phyloP scores from a whole-genome alignment of 2,797 vertebrate species.

The Myripristis murdjan region DNA sequence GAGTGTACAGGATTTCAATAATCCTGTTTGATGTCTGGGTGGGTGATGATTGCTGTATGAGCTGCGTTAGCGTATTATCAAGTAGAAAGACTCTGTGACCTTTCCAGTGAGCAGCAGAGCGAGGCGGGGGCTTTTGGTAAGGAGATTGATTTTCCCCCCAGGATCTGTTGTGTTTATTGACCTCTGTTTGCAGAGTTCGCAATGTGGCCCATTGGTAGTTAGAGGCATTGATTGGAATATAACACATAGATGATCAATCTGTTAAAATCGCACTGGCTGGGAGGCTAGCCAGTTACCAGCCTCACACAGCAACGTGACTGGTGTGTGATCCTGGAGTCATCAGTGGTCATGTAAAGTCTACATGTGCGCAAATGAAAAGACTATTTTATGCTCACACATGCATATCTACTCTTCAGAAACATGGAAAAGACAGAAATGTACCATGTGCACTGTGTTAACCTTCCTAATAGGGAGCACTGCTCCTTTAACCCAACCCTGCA shows the following conservation, averaged over 20 bases:
- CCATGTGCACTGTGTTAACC: slow-evolving; percentile 34
- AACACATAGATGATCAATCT: slow-evolving; percentile 75
- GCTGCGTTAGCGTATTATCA: slow-evolving; percentile 62
- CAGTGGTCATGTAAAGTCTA: not conserved
- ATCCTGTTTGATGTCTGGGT: slow-evolving; percentile 55
- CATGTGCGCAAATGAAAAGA: slow-evolving; percentile 44
- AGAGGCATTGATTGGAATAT: slow-evolving; percentile 73
- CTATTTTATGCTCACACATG: slow-evolving; percentile 40
- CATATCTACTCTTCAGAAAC: slow-evolving; percentile 31
- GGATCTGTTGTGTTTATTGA: slow-evolving; percentile 73
- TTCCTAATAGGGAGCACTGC: too few relatives aligned
- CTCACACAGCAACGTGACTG: slow-evolving; percentile 47
- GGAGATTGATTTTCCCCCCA: slow-evolving; percentile 61
- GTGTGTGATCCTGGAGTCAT: not conserved
- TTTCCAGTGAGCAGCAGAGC: slow-evolving; percentile 62
- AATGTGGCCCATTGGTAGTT: slow-evolving; percentile 68
- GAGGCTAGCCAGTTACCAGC: slow-evolving; percentile 41
- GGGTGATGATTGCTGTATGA: slow-evolving; percentile 49
- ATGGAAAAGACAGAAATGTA: slow-evolving; percentile 24
- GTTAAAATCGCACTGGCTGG: slow-evolving; percentile 63
- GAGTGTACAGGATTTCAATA: slow-evolving; percentile 61
- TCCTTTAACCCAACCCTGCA: too few relatives aligned
- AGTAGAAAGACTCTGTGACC: slow-evolving; percentile 65
- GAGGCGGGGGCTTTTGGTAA: slow-evolving; percentile 48
- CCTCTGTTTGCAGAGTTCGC: slow-evolving; percentile 73